Base-by-base conservation (phyloP, 2,888 invertebrate genomes). In the Lasioglossum malachurum region DNA sequence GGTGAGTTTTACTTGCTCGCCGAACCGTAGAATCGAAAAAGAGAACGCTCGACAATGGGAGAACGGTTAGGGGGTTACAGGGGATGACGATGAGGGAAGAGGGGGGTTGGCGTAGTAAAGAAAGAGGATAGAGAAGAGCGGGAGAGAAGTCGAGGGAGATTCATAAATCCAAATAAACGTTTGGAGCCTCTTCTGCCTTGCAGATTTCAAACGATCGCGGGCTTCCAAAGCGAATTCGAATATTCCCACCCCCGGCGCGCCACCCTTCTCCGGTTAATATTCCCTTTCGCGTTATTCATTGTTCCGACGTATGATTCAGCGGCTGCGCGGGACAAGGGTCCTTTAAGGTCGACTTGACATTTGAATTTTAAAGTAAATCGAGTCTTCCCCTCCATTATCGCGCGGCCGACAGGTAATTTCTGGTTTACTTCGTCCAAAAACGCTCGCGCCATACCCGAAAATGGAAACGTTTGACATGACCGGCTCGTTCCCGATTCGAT, bases 141-240 rank as follows among this genome's bases (percentile, higher is more conserved):
- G 16, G 16, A 44, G 12, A 44, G 80, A 73, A 78, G 80, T 41
- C 64, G 41, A 44, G 83, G 83, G 84, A 89, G 92, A 92, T 93
- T 94, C 93, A 93, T 93, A 94, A 94, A 94, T 94, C 93, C 92
- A 93, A 92, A 93, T 94, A 93, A 93, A 92, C 91, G 90, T 88
- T 81, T 74, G 60, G 88, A 82, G 44, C 49, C 82, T 86, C 87
- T 71, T 81, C 89, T 82, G 81, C 85, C 85, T 85, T 86, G 86
- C 87, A 87, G 88, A 85, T 88, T 82, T 83, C 85, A 80, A 88
- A 79, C 84, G 81, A 85, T 79, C 78, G 64, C 83, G 82, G 78
- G 82, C 75, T 75, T 71, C 80, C 83, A 86, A 84, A 88, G 86
- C 84, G 85, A 80, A 85, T 80, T 83, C 89, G 83, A 84, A 82